These are phyloP conservation scores for Orchestes rusci DNA, from an alignment of 2,888 invertebrate species.

Conservation along the genomic window DNA sequence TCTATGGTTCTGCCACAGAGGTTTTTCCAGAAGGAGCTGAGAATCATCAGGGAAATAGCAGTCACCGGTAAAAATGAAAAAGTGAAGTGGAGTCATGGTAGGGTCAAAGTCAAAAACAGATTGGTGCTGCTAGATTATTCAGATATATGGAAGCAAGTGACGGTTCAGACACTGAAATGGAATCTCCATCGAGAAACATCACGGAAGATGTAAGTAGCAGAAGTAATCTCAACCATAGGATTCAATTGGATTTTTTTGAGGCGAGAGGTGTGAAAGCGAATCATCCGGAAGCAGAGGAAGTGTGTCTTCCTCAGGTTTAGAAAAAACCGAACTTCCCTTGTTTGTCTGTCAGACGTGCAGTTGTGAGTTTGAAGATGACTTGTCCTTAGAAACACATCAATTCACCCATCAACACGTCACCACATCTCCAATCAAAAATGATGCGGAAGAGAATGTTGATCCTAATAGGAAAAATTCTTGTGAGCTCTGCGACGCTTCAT, in stretches of 20 bases:
- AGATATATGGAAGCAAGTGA: slow-evolving; percentile 69
- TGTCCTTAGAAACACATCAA: slow-evolving; percentile 47
- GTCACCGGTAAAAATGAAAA: no score
- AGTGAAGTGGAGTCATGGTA: slow-evolving; percentile 37
- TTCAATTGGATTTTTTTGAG: slow-evolving; percentile 56
- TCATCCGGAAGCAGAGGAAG: slow-evolving; percentile 37
- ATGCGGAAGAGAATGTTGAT: slow-evolving; percentile 43
- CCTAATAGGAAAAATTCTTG: slow-evolving; percentile 44
- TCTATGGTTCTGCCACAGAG: no score
- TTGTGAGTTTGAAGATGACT: slow-evolving; percentile 49
- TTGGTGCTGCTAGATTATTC: slow-evolving; percentile 63
- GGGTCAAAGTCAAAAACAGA: slow-evolving; percentile 42
- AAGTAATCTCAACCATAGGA: slow-evolving; percentile 38
- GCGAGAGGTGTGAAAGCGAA: slow-evolving; percentile 49
- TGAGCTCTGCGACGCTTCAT: slow-evolving; percentile 44
- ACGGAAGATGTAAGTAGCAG: slow-evolving; percentile 41
- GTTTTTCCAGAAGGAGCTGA: no score
- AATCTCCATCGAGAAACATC: slow-evolving; percentile 30
- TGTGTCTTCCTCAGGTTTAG: slow-evolving; percentile 39
- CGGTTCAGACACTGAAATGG: slow-evolving; percentile 56
- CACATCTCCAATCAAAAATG: slow-evolving; percentile 47
- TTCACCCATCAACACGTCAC: slow-evolving; percentile 43
- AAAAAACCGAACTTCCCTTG: slow-evolving; percentile 44
- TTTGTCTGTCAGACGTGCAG: slow-evolving; percentile 49
- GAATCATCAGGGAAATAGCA: no score